Evolutionary conservation across 1,140 invertebrate genomes (phyloP).

Genomic region (Drosophila bipectinata): DNA sequence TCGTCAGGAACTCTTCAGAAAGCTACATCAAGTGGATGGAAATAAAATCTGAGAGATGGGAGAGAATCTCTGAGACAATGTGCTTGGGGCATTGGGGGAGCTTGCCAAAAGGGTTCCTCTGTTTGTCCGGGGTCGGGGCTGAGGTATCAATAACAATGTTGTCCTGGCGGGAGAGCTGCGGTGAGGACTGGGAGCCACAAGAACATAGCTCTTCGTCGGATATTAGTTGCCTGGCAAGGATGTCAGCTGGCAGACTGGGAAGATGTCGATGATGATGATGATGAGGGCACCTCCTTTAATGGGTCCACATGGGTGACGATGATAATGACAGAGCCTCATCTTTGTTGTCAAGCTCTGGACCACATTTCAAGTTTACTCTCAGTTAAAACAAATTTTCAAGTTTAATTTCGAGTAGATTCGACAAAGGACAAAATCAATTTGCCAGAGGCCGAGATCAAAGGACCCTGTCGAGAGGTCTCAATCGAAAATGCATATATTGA

Average conservation of each 20-base stretch:
- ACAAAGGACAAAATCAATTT: constrained; percentile 4
- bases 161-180: constrained; percentile 8
- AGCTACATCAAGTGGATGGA: constrained; percentile 41
- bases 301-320: constrained; percentile 23
- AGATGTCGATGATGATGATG: constrained; percentile 19
- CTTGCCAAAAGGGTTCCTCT: constrained; percentile 70
- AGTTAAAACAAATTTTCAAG: constrained; percentile 66
- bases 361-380: constrained; percentile 36
- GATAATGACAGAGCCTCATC: constrained; percentile 16
- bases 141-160: constrained; percentile 82
- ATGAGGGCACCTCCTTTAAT: not conserved
- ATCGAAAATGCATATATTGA: not conserved
- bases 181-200: constrained; percentile 16
- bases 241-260: constrained; percentile 39
- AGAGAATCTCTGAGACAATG: constrained; percentile 49
- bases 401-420: constrained; percentile 40
- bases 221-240: constrained; percentile 68
- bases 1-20: constrained; percentile 55
- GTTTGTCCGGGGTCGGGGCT: constrained; percentile 47
- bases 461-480: not conserved
- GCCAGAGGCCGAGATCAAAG: constrained; percentile 5
- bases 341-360: constrained; percentile 18
- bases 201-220: constrained; percentile 26
- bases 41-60: constrained; percentile 36
- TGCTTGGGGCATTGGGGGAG: constrained; percentile 60